Conservation (phyloP, 2,113 vertebrate genomes). For the Perognathus longimembris region DNA sequence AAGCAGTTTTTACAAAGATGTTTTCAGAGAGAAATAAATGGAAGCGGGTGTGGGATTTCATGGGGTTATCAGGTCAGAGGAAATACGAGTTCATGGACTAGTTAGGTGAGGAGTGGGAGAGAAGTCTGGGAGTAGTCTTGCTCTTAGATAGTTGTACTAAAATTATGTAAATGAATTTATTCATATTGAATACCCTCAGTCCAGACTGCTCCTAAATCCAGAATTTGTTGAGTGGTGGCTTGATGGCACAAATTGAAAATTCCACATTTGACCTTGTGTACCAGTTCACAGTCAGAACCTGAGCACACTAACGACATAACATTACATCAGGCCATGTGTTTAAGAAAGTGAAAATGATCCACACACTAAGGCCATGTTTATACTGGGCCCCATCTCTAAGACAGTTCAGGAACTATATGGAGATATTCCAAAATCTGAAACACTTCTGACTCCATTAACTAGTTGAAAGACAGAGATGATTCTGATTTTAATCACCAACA, state of each 20-base stretch:
- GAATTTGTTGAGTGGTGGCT: neutral
- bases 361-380: neutral
- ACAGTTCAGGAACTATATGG: neutral
- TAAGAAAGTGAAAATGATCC: neutral
- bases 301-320: neutral
- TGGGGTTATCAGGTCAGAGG: neutral
- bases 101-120: neutral
- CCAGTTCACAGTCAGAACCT: neutral
- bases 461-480: neutral
- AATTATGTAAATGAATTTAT: neutral
- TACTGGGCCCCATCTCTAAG: neutral
- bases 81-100: neutral
- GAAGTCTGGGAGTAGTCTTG: neutral
- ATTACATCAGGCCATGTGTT: neutral
- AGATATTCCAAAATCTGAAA: neutral
- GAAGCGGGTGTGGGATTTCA: neutral
- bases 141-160: neutral
- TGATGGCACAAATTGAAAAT: neutral
- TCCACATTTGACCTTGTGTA: neutral
- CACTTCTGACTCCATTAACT: neutral
- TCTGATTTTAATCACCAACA: conserved; percentile 8
- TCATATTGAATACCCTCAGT: neutral
- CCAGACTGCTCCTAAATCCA: neutral
- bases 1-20: neutral
- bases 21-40: conserved; percentile 46